phyloP scores from a whole-genome alignment of 1,140 invertebrate species.

The Leptinotarsa defecta region DNA sequence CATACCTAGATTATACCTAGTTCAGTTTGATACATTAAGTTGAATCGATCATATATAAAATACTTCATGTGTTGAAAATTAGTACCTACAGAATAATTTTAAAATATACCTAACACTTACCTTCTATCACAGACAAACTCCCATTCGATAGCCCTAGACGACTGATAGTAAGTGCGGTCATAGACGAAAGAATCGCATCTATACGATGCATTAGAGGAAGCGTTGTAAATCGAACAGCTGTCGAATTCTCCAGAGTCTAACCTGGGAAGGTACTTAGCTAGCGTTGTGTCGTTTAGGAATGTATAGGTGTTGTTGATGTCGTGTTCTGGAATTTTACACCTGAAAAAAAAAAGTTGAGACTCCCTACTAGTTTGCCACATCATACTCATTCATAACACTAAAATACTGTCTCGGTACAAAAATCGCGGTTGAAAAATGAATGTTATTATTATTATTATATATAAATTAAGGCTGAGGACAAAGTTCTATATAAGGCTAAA shows the following conservation, averaged over 20 bases:
- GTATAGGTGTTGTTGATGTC: constrained; percentile 59
- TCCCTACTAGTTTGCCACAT: too few relatives aligned
- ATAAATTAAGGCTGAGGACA: too few relatives aligned
- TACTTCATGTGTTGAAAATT: neutral
- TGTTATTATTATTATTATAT: too few relatives aligned
- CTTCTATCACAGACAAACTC: constrained; percentile 77
- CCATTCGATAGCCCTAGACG: constrained; percentile 79
- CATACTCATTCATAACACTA: too few relatives aligned
- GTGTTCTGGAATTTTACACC: constrained; percentile 67
- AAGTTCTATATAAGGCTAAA: too few relatives aligned
- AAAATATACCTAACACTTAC: constrained; percentile 17
- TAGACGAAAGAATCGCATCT: constrained; percentile 71
- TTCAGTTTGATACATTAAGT: too few relatives aligned
- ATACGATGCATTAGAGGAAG: constrained; percentile 56
- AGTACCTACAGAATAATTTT: neutral
- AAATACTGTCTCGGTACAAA: too few relatives aligned
- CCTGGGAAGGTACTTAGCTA: constrained; percentile 61
- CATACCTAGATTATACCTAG: too few relatives aligned
- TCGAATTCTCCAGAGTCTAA: constrained; percentile 59
- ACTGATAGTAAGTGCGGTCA: constrained; percentile 71
- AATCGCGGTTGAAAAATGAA: too few relatives aligned
- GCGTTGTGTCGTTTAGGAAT: constrained; percentile 58
- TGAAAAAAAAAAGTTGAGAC: constrained; percentile 46
- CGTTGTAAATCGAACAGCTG: constrained; percentile 63
- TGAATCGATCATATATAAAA: too few relatives aligned